Conservation (phyloP, 2,888 invertebrate species). For the Lapara coniferarum region DNA sequence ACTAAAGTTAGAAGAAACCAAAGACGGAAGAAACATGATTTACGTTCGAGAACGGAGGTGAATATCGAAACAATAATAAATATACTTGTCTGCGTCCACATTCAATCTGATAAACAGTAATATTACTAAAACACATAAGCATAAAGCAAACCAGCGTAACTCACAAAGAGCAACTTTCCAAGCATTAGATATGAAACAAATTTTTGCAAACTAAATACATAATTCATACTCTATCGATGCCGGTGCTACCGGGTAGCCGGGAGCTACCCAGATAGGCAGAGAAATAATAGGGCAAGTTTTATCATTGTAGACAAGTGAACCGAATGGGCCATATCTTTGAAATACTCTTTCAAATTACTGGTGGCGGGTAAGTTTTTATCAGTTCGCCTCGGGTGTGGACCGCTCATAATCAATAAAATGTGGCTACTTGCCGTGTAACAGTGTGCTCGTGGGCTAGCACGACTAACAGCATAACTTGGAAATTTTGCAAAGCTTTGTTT, state of each 20-base stretch:
- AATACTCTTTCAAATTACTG: slow-evolving; percentile 68
- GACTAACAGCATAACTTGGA: slow-evolving; percentile 20
- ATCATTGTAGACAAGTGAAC: slow-evolving; percentile 58
- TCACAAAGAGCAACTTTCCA: slow-evolving; percentile 17
- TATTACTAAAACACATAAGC: slow-evolving; percentile 14
- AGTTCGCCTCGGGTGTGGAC: slow-evolving; percentile 54
- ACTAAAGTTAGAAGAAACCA: neutral
- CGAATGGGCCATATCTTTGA: slow-evolving; percentile 61
- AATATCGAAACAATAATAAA: neutral
- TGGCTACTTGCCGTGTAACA: slow-evolving; percentile 30
- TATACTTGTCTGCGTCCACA: neutral
- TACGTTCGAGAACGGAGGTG: neutral
- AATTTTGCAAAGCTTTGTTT: slow-evolving; percentile 3
- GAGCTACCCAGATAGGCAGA: slow-evolving; percentile 33
- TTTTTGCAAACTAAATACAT: slow-evolving; percentile 74
- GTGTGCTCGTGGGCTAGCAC: slow-evolving; percentile 8
- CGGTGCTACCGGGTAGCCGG: slow-evolving; percentile 39
- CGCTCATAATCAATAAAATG: slow-evolving; percentile 47
- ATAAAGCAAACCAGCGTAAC: slow-evolving; percentile 15
- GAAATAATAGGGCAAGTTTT: slow-evolving; percentile 77
- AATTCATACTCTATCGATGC: slow-evolving; percentile 68
- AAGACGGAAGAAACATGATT: neutral
- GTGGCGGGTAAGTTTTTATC: slow-evolving; percentile 71
- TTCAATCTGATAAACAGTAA: slow-evolving; percentile 10
- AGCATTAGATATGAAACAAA: slow-evolving; percentile 32